Evolutionary conservation across 2,797 vertebrate genomes (phyloP), one percentile per base, ranked within the genome.

Genomic region (Potorous gilbertii): DNA sequence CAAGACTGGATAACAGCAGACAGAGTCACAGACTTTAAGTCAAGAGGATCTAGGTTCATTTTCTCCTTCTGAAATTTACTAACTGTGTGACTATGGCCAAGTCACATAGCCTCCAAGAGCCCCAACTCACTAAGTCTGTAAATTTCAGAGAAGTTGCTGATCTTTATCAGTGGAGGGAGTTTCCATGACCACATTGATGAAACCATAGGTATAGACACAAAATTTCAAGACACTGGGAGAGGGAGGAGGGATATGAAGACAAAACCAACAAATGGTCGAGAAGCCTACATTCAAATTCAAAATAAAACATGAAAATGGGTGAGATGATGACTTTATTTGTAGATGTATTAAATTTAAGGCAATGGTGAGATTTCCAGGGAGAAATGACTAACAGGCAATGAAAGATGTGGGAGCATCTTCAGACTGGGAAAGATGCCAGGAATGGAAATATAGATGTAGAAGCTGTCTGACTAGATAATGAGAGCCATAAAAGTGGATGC

Each of bases 341-440:
- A 52, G 29, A 94, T 95, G 91, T 56, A 93, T 1, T 89, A 91
- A 87, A 21, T 95, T 56, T 95, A 87, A 94, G 59, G 29, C 91
- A 92, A 89, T 95, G 54, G 54, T 3, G 93, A 93, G 90, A 92
- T 52, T 93, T 96, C 9, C 34, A 95, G 57, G 55, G 94, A 34
- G 54, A 90, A 96, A 95, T 56, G 40, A 55, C 24, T 93, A 91
- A 6, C 16, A 91, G 56, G 28, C 52, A 90, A 34, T 8, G 40
- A 46, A 81, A 81, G 74, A 81, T 46, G 40, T 81, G 56, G 34
- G 14, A 14, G 66, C 74, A 27, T 46, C 40, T 81, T 81, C 27
- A 46, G 1, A 11, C 74, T 81, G 74, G 74, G 74, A 81, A 40
- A 46, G 40, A 81, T 81, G 40, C 74, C 74, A 81, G 74, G 74